Percentiles rank a stretch among this genome's conserved stretches.
Evolutionary conservation across 2,113 vertebrate species (phyloP).

Genomic region (Ginglymostoma cirratum): DNA sequence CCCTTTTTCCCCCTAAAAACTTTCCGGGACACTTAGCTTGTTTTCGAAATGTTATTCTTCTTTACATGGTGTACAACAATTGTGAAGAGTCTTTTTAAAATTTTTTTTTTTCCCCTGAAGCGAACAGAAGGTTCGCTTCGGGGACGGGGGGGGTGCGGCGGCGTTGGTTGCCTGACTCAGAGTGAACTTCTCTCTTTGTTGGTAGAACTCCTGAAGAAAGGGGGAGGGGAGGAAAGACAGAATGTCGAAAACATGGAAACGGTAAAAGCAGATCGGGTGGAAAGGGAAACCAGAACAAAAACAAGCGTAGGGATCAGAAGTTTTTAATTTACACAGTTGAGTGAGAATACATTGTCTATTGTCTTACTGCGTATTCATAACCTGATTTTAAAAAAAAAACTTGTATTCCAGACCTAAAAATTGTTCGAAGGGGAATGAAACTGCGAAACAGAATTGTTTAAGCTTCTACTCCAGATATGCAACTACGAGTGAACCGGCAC

Average conservation of each 20-base stretch:
- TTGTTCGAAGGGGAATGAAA: background rate
- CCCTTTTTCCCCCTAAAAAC: background rate
- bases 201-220: background rate
- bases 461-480: background rate
- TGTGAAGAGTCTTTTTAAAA: background rate
- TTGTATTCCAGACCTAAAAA: too few species aligned
- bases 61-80: background rate
- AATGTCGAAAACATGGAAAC: background rate
- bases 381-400: background rate
- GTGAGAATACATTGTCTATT: background rate
- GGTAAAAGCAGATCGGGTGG: background rate
- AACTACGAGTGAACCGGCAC: background rate
- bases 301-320: background rate
- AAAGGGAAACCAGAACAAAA: background rate
- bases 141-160: too few species aligned
- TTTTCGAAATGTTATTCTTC: background rate
- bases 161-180: background rate
- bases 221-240: background rate
- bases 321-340: background rate
- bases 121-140: background rate
- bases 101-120: background rate
- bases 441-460: background rate
- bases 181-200: slow-evolving; percentile 24
- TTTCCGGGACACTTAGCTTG: background rate
- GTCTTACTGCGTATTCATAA: background rate